Conservation (phyloP, 23 tunicate genomes). For the Botrylloides violaceus region DNA sequence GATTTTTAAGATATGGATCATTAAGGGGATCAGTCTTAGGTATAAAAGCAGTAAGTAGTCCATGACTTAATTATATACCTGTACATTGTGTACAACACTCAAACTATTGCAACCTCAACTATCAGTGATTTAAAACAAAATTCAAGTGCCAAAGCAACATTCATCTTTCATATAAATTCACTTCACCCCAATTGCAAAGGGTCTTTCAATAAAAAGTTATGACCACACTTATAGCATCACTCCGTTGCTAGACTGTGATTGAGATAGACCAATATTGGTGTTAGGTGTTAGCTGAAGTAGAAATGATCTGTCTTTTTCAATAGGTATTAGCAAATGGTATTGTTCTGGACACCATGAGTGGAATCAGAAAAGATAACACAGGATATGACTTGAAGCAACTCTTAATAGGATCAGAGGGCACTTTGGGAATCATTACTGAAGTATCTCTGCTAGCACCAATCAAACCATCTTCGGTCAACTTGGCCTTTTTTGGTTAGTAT, state of each 20-base stretch:
- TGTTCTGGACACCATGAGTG: conserved; percentile 62
- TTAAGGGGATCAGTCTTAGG: conserved; percentile 86
- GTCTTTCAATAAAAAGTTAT: too few species aligned
- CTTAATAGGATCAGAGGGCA: conserved; percentile 94
- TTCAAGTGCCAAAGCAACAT: too few species aligned
- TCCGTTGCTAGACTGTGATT: too few species aligned
- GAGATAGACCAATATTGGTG: too few species aligned
- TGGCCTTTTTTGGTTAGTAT: conserved; percentile 67
- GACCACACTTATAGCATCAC: too few species aligned
- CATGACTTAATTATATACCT: background rate
- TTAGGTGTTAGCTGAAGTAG: too few species aligned
- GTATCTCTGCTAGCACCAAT: conserved; percentile 69
- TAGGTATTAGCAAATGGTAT: conserved; percentile 81
- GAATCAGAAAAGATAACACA: conserved; percentile 90
- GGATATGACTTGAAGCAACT: conserved; percentile 95
- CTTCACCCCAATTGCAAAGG: too few species aligned
- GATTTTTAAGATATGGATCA: conserved; percentile 89
- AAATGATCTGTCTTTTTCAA: background rate
- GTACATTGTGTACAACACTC: background rate
- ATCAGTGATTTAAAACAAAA: too few species aligned
- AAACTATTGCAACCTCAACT: too few species aligned
- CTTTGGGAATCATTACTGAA: conserved; percentile 48
- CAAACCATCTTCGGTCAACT: conserved; percentile 69
- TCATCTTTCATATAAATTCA: too few species aligned
- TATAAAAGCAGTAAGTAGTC: conserved; percentile 67